Percentiles rank a stretch among this genome's conserved stretches.
phyloP scores from a whole-genome alignment of 2,113 vertebrate species.

The Chloebia gouldiae region DNA sequence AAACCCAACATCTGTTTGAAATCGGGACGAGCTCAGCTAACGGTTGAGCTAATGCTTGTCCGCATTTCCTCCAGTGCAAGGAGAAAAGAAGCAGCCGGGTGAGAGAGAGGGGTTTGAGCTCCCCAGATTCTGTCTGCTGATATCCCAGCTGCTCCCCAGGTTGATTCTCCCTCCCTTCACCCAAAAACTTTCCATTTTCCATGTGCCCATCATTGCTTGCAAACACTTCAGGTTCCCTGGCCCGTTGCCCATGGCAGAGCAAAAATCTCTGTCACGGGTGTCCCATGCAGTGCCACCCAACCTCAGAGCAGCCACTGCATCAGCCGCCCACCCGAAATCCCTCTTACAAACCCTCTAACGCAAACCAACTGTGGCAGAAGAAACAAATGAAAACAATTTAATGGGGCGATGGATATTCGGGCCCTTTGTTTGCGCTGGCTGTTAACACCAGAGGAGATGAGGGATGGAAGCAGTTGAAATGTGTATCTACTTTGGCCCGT shows the following conservation, averaged over 20 bases:
- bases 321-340: background rate
- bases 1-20: background rate
- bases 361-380: background rate
- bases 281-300: background rate
- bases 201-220: background rate
- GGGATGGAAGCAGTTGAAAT: slow-evolving; percentile 28
- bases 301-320: background rate
- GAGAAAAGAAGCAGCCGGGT: background rate
- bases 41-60: background rate
- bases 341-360: background rate
- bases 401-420: background rate
- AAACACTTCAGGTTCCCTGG: background rate
- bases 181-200: background rate
- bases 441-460: slow-evolving; percentile 18
- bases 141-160: background rate
- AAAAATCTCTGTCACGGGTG: background rate
- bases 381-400: background rate
- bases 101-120: background rate
- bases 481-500: slow-evolving; percentile 8
- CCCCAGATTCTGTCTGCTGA: background rate
- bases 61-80: background rate
- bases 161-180: background rate
- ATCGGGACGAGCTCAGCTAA: background rate
- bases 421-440: slow-evolving; percentile 39
- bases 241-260: background rate